phyloP scores from a whole-genome alignment of 2,888 invertebrate genomes.

The Drosophila atroscutellata region DNA sequence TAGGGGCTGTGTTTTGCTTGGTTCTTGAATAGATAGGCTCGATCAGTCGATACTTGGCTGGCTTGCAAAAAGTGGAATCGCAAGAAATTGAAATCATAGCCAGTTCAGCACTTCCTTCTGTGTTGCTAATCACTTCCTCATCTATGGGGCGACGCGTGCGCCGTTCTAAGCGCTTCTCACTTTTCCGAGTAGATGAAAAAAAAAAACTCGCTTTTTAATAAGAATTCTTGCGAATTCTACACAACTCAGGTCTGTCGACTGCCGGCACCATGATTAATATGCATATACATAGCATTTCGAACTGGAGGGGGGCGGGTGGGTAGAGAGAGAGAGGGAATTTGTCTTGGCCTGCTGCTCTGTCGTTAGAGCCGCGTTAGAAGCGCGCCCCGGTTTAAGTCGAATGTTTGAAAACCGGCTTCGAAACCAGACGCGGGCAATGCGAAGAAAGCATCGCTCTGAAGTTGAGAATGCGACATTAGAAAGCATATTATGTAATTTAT shows the following conservation, averaged over 20 bases:
- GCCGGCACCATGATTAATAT: constrained; percentile 72
- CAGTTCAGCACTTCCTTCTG: constrained; percentile 78
- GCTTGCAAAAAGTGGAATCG: constrained; percentile 66
- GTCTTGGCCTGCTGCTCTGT: constrained; percentile 48
- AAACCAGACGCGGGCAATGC: constrained; percentile 29
- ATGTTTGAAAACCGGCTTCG: constrained; percentile 46
- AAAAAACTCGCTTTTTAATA: constrained; percentile 77
- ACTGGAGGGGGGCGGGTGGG: constrained; percentile 16
- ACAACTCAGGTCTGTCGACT: constrained; percentile 4
- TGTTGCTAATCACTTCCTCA: constrained; percentile 78
- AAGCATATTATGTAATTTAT: constrained; percentile 76
- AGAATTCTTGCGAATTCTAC: constrained; percentile 80
- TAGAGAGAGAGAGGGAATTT: constrained; percentile 1
- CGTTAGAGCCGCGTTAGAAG: constrained; percentile 76
- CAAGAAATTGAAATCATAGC: constrained; percentile 70
- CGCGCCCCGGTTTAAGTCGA: constrained; percentile 14
- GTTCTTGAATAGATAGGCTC: constrained; percentile 26
- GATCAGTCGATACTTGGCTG: constrained; percentile 9
- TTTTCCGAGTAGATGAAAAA: constrained; percentile 59
- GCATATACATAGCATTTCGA: constrained; percentile 58
- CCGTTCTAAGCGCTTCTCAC: constrained; percentile 79
- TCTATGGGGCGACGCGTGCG: constrained; percentile 73
- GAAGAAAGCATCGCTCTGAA: constrained; percentile 67
- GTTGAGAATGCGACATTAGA: constrained; percentile 69
- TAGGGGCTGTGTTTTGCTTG: not conserved